A percentile compares a stretch with the other conserved stretches of the same genome.
These are phyloP conservation scores for Philereme vetulata DNA, from an alignment of 2,888 invertebrate genomes.

Conservation along the genomic window DNA sequence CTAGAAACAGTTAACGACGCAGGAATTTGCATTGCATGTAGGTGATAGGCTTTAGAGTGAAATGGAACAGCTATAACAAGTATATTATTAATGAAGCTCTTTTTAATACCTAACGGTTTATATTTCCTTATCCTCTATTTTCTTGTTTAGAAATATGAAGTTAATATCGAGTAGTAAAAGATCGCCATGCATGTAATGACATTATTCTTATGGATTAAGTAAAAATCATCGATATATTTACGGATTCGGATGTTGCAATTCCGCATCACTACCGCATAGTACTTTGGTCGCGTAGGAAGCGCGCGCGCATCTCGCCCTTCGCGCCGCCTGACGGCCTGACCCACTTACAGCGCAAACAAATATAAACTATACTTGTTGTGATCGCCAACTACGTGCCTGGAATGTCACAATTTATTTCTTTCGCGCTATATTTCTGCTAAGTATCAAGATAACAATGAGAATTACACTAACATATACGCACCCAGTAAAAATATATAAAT, in stretches of 20 bases:
- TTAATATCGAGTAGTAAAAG: not conserved
- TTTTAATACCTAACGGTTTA: no score
- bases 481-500: not conserved
- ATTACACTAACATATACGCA: not conserved
- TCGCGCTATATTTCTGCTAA: constrained; percentile 10
- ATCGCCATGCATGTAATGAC: not conserved
- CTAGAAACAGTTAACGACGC: constrained; percentile 23
- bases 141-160: no score
- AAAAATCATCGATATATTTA: constrained; percentile 31
- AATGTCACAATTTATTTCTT: constrained; percentile 25
- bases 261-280: constrained; percentile 45
- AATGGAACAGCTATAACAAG: not conserved
- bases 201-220: not conserved
- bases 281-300: constrained; percentile 59
- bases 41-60: constrained; percentile 12
- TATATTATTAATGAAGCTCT: no score
- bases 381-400: constrained; percentile 36
- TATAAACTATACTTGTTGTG: constrained; percentile 46
- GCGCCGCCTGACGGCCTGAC: constrained; percentile 63
- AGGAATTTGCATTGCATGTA: constrained; percentile 22
- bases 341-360: constrained; percentile 56
- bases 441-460: constrained; percentile 7
- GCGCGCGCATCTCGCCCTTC: constrained; percentile 67
- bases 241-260: constrained; percentile 28
- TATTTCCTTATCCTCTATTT: no score